A percentile compares a stretch with the other conserved stretches of the same genome.
phyloP scores from a whole-genome alignment of 23 tunicate genomes.

The Corella eumyota region DNA sequence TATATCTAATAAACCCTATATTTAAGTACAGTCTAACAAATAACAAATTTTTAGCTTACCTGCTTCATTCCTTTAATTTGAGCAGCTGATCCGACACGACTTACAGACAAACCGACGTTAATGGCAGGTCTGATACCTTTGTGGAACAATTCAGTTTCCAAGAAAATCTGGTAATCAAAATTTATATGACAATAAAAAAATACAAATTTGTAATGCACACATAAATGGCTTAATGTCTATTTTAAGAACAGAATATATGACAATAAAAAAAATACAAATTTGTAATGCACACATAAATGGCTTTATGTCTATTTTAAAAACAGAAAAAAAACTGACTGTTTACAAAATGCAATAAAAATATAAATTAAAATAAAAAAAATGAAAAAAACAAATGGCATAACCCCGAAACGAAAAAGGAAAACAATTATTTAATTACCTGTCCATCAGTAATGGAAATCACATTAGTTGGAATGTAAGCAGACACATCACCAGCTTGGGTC shows the following conservation, averaged over 20 bases:
- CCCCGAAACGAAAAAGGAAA: too few relatives aligned
- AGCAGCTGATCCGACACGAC: constrained; percentile 99
- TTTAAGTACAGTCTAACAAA: too few relatives aligned
- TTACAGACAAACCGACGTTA: constrained; percentile 99
- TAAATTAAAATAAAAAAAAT: too few relatives aligned
- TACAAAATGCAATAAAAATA: too few relatives aligned
- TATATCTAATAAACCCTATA: too few relatives aligned
- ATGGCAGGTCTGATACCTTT: constrained; percentile 99
- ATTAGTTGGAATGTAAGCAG: constrained; percentile 99
- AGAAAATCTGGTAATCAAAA: constrained; percentile 53
- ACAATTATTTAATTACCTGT: too few relatives aligned
- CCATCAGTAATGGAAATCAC: constrained; percentile 99
- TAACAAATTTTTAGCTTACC: constrained; percentile 13
- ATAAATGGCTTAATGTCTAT: not conserved
- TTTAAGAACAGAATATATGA: not conserved
- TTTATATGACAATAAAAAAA: not conserved
- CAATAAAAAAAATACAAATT: not conserved
- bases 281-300: too few relatives aligned
- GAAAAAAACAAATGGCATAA: too few relatives aligned
- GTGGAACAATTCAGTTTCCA: constrained; percentile 99
- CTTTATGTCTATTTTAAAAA: too few relatives aligned
- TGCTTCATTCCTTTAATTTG: constrained; percentile 99
- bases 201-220: not conserved
- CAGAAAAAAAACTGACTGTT: too few relatives aligned
- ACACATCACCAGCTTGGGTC: constrained; percentile 99